These are phyloP conservation scores for Lasioglossum zephyrum DNA, from an alignment of 2,888 invertebrate species.

Conservation along the genomic window DNA sequence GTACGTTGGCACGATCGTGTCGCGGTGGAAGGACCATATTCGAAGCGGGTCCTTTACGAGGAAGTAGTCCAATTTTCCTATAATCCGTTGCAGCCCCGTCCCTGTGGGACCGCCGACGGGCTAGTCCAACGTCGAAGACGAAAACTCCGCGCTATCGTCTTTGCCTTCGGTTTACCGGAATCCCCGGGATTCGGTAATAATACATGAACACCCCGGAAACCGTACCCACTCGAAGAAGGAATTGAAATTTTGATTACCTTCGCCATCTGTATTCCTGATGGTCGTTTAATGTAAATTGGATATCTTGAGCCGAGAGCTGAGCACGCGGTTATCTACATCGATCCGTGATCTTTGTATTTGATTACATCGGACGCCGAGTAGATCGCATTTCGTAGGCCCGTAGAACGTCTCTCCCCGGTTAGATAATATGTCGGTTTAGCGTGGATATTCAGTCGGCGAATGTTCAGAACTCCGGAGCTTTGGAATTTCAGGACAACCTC, in stretches of 20 bases:
- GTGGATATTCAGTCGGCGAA: background rate
- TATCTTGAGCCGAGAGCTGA: background rate
- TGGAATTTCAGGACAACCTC: background rate
- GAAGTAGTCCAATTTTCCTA: slow-evolving; percentile 73
- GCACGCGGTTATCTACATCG: background rate
- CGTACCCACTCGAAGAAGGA: slow-evolving; percentile 13
- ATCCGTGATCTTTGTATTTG: background rate
- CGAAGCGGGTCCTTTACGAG: slow-evolving; percentile 63
- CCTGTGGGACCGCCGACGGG: slow-evolving; percentile 18
- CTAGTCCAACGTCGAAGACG: slow-evolving; percentile 32
- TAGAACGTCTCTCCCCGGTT: too few species aligned
- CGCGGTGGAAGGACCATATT: slow-evolving; percentile 60
- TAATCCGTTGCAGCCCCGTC: slow-evolving; percentile 69
- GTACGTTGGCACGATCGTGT: slow-evolving; percentile 47
- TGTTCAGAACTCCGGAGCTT: background rate
- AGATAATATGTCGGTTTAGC: background rate
- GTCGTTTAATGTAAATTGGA: slow-evolving; percentile 27
- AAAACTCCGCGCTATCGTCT: slow-evolving; percentile 33
- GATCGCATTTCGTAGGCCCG: background rate
- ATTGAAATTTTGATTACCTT: slow-evolving; percentile 45
- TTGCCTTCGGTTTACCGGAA: slow-evolving; percentile 26
- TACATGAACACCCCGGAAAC: slow-evolving; percentile 32
- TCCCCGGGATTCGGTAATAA: slow-evolving; percentile 45
- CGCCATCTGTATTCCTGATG: slow-evolving; percentile 28
- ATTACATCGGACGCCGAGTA: background rate